Base-by-base conservation (phyloP, 2,113 vertebrate genomes). In the Strix uralensis region DNA sequence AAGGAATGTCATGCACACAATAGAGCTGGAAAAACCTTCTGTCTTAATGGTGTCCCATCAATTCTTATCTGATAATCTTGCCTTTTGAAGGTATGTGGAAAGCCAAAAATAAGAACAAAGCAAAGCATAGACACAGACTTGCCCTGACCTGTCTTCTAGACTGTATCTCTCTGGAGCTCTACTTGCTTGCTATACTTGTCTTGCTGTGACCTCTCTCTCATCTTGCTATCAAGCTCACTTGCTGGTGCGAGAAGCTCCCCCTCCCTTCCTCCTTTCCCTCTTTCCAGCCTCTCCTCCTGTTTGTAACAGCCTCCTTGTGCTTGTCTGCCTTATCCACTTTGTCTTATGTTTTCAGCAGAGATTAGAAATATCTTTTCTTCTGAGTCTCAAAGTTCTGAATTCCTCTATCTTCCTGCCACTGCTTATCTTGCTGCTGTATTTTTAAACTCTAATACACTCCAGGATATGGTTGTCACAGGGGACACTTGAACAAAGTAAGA, bases 51-150 rank as follows among this genome's bases (percentile, higher is more conserved):
- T 96, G 96, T 90, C 96, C 90, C 73, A 96, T 96, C 96, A 90
- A 67, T 94, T 95, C 79, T 93, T 96, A 96, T 96, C 96, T 61
- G 84, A 95, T 97, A 93, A 95, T 93, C 93, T 96, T 85, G 73
- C 55, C 75, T 94, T 95, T 79, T 93, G 93, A 93, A 96, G 89
- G 74, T 86, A 90, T 92, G 93, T 93, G 91, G 74, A 96, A 95
- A 95, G 69, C 87, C 90, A 93, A 95, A 96, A 97, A 96, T 93
- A 95, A 96, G 96, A 96, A 94, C 93, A 97, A 97, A 96, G 89
- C 73, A 75, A 85, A 88, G 73, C 69, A 84, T 59, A 97, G 95
- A 61, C 59, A 67, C 25, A 90, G 88, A 13, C 84, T 71, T 96
- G 93, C 87, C 90, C 84, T 92, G 93, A 85, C 91, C 91, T 92